Conservation (phyloP, 30 jellyfish, hydroid and myxozoan species). For the Mastigias papua region DNA sequence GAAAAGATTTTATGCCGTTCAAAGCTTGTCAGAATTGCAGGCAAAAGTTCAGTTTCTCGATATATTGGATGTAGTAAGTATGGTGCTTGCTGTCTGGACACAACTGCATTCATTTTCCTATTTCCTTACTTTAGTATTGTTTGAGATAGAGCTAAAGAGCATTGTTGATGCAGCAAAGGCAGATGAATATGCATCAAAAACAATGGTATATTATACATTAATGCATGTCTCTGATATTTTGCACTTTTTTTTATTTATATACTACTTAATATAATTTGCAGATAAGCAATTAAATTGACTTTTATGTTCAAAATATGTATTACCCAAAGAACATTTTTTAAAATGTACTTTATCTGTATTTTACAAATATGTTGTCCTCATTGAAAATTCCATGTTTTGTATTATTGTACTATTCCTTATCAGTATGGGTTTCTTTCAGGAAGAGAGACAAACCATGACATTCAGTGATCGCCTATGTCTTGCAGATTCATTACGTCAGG, state of each 20-base stretch:
- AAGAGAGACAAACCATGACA: conserved; percentile 26
- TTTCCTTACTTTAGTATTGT: conserved; percentile 49
- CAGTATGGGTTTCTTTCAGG: background rate
- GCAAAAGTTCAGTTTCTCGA: no score
- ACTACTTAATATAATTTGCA: no score
- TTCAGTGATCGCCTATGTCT: conserved; percentile 51
- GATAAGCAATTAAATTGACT: no score
- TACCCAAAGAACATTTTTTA: no score
- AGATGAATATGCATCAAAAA: conserved; percentile 64
- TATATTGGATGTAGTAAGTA: background rate
- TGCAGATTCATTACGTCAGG: conserved; percentile 54
- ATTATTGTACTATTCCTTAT: background rate
- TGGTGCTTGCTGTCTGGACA: background rate
- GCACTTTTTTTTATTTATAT: no score
- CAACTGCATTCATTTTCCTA: background rate
- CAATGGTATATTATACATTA: conserved; percentile 56
- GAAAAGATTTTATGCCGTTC: no score
- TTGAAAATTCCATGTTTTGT: background rate
- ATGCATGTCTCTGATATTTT: background rate
- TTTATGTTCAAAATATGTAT: no score
- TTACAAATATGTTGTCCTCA: no score
- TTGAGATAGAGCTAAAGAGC: conserved; percentile 79
- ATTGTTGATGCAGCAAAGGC: conserved; percentile 80
- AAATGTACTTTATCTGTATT: no score
- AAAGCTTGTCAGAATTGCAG: no score